These are phyloP conservation scores for Sitodiplosis mosellana DNA, from an alignment of 1,140 invertebrate genomes.

Conservation along the genomic window DNA sequence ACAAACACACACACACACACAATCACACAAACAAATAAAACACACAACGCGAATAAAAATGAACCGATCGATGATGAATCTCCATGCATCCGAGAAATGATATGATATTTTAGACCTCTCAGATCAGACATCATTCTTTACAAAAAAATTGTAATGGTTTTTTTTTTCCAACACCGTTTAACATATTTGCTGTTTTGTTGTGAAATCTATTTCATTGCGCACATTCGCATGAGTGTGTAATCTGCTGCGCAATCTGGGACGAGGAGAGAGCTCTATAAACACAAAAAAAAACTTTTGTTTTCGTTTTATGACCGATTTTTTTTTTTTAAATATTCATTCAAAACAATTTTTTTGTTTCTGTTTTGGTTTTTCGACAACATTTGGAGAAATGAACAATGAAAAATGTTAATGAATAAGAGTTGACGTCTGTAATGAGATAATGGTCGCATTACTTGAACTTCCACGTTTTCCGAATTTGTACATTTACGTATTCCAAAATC, in stretches of 20 bases:
- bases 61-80: neutral
- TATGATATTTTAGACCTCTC: neutral
- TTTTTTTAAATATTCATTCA: neutral
- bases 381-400: neutral
- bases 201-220: neutral
- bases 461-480: neutral
- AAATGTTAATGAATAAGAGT: neutral
- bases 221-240: neutral
- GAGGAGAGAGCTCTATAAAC: constrained; percentile 4
- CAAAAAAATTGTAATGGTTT: too few relatives aligned
- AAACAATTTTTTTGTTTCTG: neutral
- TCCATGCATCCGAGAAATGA: neutral
- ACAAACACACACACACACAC: neutral
- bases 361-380: neutral
- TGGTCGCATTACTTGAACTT: too few relatives aligned
- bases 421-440: neutral
- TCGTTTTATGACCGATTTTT: too few relatives aligned
- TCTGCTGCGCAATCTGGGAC: constrained; percentile 2
- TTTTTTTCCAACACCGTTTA: neutral
- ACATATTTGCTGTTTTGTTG: neutral
- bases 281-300: neutral
- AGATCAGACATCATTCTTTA: neutral
- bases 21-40: neutral
- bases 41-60: neutral
- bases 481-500: neutral